Evolutionary conservation across 2,113 vertebrate species (phyloP).

Genomic region (Rattus rattus): DNA sequence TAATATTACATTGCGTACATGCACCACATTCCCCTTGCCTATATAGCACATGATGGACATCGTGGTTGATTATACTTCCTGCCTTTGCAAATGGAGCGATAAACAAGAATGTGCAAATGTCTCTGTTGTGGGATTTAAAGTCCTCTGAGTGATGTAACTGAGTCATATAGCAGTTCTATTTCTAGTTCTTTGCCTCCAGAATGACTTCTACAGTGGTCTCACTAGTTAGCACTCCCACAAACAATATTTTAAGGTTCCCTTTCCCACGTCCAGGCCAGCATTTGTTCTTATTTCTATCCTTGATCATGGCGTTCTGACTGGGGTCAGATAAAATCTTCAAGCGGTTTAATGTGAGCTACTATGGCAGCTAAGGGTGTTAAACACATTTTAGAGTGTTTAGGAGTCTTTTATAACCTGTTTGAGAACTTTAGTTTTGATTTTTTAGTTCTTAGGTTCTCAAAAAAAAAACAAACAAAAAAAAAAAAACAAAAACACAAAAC

Average conservation of each 20-base stretch:
- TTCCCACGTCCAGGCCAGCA: not conserved
- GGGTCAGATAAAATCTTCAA: not conserved
- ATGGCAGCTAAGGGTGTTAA: not conserved
- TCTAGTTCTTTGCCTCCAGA: not conserved
- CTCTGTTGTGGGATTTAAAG: not conserved
- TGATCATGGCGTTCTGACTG: not conserved
- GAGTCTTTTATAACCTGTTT: not conserved
- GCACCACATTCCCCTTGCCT: not conserved
- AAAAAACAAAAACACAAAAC: not conserved
- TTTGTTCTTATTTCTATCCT: not conserved
- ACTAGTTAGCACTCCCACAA: not conserved
- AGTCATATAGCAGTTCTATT: not conserved
- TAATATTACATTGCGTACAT: not conserved
- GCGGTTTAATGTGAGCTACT: not conserved
- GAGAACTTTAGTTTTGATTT: not conserved
- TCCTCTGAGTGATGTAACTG: not conserved
- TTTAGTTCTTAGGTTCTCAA: not conserved
- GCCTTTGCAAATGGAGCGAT: not conserved
- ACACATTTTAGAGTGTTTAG: not conserved
- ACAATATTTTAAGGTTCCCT: too few relatives aligned
- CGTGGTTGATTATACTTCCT: not conserved
- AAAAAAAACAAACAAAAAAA: not conserved
- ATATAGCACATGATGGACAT: too few relatives aligned
- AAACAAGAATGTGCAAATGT: not conserved
- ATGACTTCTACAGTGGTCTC: not conserved